Evolutionary conservation across 2,888 invertebrate species (phyloP), one percentile per base, ranked within the genome.

Genomic region (Erebia palarica): DNA sequence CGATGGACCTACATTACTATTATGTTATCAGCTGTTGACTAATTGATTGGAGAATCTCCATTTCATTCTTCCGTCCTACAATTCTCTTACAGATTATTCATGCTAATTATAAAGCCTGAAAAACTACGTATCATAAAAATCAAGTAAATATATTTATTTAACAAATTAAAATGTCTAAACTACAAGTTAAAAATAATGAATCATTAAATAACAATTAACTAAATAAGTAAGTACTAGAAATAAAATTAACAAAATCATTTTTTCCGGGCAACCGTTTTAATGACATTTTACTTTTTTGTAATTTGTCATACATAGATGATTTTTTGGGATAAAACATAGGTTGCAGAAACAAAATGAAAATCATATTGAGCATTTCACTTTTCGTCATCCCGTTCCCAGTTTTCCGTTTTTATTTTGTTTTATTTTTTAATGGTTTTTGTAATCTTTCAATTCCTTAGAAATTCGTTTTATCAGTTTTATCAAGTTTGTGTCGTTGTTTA

Each of bases 401-500:
- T 53, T 53, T 53, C 8, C 8, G 16, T 53, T 16, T 53, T 10
- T 16, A 2, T 16, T 9, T 53, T 7, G 2, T 55, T 55, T 9
- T 55, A 64, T 16, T 44, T 4, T 27, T 64, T 13, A 21, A 58
- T 13, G 13, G 1, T 1, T 14, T 27, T 58, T 11, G 5, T 7
- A 58, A 58, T 18, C 3, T 57, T 16, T 51, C 11, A 51, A 13
- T 59, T 57, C 13, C 55, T 72, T 75, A 89, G 84, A 86, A 87
- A 42, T 75, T 67, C 71, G 75, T 73, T 71, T 69, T 78, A 68
- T 86, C 77, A 0, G 89, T 91, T 77, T 90, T 91, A 72, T 90
- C 86, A 16, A 91, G 75, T 58, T 81, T 85, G 65, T 87, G 86
- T 1, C 88, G 75, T 8, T 90, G 88, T 60, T 88, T 88, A 53